These are phyloP conservation scores for Euwallacea similis DNA, from an alignment of 1,140 invertebrate species.

Conservation along the genomic window DNA sequence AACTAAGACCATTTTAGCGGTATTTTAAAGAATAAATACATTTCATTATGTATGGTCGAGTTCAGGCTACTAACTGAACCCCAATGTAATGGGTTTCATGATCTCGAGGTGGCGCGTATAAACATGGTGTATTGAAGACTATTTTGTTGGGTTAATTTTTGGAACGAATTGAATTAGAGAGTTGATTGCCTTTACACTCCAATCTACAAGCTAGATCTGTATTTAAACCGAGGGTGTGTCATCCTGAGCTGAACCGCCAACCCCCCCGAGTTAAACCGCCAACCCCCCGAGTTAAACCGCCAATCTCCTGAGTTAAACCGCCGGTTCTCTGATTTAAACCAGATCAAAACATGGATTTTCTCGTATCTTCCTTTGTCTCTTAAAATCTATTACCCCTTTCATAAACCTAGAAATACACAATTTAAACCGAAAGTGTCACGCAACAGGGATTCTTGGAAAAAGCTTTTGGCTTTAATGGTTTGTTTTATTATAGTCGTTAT, in stretches of 20 bases:
- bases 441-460: constrained; percentile 28
- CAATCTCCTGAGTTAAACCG: no score
- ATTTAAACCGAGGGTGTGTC: no score
- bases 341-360: no score
- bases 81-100: constrained; percentile 41
- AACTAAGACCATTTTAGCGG: constrained; percentile 48
- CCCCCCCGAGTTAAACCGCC: no score
- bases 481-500: constrained; percentile 28
- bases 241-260: no score
- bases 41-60: constrained; percentile 47
- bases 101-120: constrained; percentile 37
- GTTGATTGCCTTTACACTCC: no score
- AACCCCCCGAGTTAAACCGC: no score
- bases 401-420: constrained; percentile 32
- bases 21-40: constrained; percentile 49
- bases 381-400: constrained; percentile 27
- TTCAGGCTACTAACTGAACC: constrained; percentile 44
- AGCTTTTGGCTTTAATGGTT: constrained; percentile 22
- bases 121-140: not conserved
- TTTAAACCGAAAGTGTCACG: constrained; percentile 35
- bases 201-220: no score
- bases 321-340: no score
- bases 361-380: constrained; percentile 22
- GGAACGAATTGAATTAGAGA: no score
- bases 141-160: no score